Percentiles rank a stretch among this genome's conserved stretches.
Conservation (phyloP, 2,113 vertebrate genomes). For the Pteronura brasiliensis region DNA sequence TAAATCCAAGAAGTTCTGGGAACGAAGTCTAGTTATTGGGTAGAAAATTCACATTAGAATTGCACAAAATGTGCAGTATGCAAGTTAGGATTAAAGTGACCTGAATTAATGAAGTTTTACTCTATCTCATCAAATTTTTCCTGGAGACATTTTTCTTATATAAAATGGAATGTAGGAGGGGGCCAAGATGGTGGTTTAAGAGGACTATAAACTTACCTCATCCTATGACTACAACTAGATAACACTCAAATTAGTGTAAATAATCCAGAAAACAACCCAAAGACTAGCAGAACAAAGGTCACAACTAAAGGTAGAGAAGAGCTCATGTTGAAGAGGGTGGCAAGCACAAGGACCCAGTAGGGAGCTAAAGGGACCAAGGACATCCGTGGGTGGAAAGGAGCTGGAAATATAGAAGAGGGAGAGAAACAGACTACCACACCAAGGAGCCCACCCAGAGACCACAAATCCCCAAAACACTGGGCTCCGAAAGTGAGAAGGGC, state of each 20-base stretch:
- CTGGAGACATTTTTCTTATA: background rate
- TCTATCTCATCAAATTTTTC: background rate
- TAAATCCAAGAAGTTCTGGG: background rate
- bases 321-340: background rate
- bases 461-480: background rate
- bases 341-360: background rate
- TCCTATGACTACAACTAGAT: background rate
- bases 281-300: background rate
- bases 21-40: background rate
- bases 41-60: background rate
- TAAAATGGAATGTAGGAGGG: background rate
- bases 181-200: background rate
- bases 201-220: background rate
- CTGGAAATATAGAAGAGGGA: background rate
- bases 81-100: background rate
- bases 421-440: background rate
- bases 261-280: background rate
- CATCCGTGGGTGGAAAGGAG: background rate
- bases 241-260: background rate
- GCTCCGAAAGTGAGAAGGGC: background rate
- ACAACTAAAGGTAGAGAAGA: background rate
- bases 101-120: background rate
- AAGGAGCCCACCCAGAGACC: background rate
- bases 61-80: background rate
- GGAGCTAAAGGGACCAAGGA: background rate